Base-by-base conservation (phyloP, 2,888 invertebrate genomes). In the Apamea monoglypha region DNA sequence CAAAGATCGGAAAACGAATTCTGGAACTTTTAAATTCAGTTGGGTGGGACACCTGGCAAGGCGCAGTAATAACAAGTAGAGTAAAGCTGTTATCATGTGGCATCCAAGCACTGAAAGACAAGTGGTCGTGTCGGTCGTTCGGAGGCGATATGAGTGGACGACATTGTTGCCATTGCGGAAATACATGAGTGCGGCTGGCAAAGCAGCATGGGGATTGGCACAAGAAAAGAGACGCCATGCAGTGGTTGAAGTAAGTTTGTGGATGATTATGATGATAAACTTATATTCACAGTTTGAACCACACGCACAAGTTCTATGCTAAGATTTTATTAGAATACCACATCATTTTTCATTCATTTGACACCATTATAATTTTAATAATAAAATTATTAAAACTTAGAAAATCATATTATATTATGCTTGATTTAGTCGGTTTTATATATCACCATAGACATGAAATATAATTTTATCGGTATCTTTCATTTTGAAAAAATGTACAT, bases 351-450 rank as follows among this genome's bases (percentile, higher is more conserved):
- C n/a, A n/a, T n/a, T n/a, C n/a, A n/a, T n/a, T n/a, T n/a, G n/a
- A n/a, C 5, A 36, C 8, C 12, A 32, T 29, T 69, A 14, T 21
- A 47, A 50, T 32, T 69, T 14, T 1, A 25, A 5, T 25, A 25
- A 16, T 3, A 2, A 12, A 7, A 40, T 16, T 1, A 71, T 36
- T 1, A 44, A n/a, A 32, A n/a, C 5, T 44, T 18, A 0, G 6
- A n/a, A 12, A 59, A 18, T 44, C 2, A n/a, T 21, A 32, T 25
- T 53, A 18, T 4, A 29, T 12, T 56, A 32, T n/a, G 4, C 6
- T n/a, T 16, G 1, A 21, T 29, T 74, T 80, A 81, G 81, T 50
- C 69, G 75, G 70, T 69, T 80, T 40, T 53, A 40, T 12, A 25
- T 67, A 4, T 32, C 40, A 44, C 29, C 50, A 53, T 25, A 21